Percentiles rank a stretch among this genome's conserved stretches.
These are phyloP conservation scores for Choreutis nemorana DNA, from an alignment of 2,888 invertebrate genomes.

Conservation along the genomic window DNA sequence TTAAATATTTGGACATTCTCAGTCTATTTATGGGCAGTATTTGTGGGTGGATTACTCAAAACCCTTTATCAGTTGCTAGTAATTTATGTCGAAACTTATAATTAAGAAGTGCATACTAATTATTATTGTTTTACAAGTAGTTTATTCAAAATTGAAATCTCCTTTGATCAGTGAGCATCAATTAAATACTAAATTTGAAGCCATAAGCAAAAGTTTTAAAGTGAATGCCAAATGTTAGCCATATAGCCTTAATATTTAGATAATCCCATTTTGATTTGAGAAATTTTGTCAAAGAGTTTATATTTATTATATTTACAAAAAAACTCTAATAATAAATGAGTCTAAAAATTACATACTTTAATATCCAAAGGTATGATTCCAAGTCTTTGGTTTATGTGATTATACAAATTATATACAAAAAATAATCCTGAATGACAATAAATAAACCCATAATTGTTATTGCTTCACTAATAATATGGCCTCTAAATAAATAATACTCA, in stretches of 20 bases:
- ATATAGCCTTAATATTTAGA: constrained; percentile 25
- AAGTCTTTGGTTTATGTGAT: constrained; percentile 55
- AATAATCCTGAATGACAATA: constrained; percentile 6
- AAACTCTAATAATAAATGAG: constrained; percentile 20
- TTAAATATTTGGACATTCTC: constrained; percentile 60
- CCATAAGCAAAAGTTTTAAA: constrained; percentile 17
- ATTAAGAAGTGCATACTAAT: not conserved
- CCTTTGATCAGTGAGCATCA: no score
- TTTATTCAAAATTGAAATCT: not conserved
- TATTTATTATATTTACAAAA: constrained; percentile 25
- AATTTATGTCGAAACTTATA: not conserved
- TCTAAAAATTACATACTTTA: constrained; percentile 24
- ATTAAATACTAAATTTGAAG: constrained; percentile 14
- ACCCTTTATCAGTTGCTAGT: constrained; percentile 4
- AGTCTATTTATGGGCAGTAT: constrained; percentile 61
- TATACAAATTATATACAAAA: constrained; percentile 27
- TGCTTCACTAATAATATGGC: constrained; percentile 49
- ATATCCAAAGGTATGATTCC: constrained; percentile 42
- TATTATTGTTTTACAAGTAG: not conserved
- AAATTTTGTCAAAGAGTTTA: constrained; percentile 9
- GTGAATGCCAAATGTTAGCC: constrained; percentile 38
- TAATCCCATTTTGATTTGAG: constrained; percentile 19
- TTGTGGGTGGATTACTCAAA: constrained; percentile 10
- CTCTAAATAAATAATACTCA: constrained; percentile 65
- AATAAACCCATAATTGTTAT: constrained; percentile 40